Base-by-base conservation (phyloP, 2,888 invertebrate species). In the Pantelozetes paolii region DNA sequence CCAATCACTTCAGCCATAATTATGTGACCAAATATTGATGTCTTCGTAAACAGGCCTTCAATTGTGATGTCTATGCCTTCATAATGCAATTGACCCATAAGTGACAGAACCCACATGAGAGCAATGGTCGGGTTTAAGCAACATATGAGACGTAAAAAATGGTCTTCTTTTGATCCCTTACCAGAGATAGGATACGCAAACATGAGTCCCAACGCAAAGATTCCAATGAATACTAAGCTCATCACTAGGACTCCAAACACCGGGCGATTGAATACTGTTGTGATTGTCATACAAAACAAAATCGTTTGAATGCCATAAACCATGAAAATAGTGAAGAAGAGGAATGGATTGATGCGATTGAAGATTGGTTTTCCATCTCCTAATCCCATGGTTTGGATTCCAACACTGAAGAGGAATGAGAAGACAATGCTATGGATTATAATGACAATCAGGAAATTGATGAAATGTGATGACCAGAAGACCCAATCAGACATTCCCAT, bases 401-500 rank as follows among this genome's bases (percentile, higher is more conserved):
- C n/a, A 28, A 2, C 11, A 64, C 1, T 26, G 13, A 59, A 45
- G 32, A 71, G 23, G 26, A 50, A 2, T 20, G 67, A 50, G 18
- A 71, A 32, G 2, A 76, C 20, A 26, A 75, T 67, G 5, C 74
- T 74, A 13, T 77, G 76, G 5, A 77, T 48, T 2, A 75, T 18
- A 20, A 71, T 54, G 18, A 76, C n/a, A 11, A 75, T 32, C 40
- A 78, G 77, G 45, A 71, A 76, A 42, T 74, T 75, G 23, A 75
- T 26, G 69, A 78, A 78, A 64, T 74, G 75, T 28, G 76, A 75
- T 5, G 50, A 48, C 77, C 77, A 78, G 40, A 78, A 78, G 15
- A 76, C 71, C 64, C 59, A 73, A 67, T 78, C 77, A 11, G 76
- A 75, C 73, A 78, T 74, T n/a, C 78, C 78, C 76, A 78, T 78